A percentile compares a stretch with the other conserved stretches of the same genome.
Conservation (phyloP, 2,113 vertebrate species). For the Elephantulus edwardii region DNA sequence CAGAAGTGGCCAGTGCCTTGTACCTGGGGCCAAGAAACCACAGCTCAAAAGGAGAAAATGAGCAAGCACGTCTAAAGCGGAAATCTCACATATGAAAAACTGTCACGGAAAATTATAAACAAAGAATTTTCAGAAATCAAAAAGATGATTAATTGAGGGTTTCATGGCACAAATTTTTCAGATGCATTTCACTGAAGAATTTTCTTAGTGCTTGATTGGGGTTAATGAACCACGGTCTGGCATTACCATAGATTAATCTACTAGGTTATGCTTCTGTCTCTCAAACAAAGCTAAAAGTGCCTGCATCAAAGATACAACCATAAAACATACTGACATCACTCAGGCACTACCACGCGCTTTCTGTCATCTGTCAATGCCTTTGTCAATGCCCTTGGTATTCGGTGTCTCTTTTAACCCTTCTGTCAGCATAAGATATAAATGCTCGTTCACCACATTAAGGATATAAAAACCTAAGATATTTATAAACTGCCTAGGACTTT, state of each 20-base stretch:
- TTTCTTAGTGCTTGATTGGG: background rate
- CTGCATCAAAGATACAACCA: background rate
- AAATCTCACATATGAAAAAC: slow-evolving; percentile 49
- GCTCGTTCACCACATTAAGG: background rate
- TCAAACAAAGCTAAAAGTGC: background rate
- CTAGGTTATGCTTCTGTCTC: background rate
- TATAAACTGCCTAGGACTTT: background rate
- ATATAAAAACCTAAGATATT: slow-evolving; percentile 28
- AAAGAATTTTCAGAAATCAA: slow-evolving; percentile 34
- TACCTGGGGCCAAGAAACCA: slow-evolving; percentile 33
- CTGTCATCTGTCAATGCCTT: background rate
- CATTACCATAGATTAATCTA: background rate
- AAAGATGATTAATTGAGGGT: background rate
- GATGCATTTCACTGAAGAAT: background rate
- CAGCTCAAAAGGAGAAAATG: slow-evolving; percentile 21
- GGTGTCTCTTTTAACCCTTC: background rate
- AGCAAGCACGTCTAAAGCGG: slow-evolving; percentile 17
- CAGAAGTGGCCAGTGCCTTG: background rate
- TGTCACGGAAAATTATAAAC: slow-evolving; percentile 22
- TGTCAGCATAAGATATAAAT: background rate
- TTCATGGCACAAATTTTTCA: background rate
- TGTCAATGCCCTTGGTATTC: background rate
- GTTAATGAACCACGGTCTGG: background rate
- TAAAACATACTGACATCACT: background rate
- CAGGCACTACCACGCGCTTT: background rate